Evolutionary conservation across 2,113 vertebrate genomes (phyloP).

Genomic region (Cercopithecus mona): DNA sequence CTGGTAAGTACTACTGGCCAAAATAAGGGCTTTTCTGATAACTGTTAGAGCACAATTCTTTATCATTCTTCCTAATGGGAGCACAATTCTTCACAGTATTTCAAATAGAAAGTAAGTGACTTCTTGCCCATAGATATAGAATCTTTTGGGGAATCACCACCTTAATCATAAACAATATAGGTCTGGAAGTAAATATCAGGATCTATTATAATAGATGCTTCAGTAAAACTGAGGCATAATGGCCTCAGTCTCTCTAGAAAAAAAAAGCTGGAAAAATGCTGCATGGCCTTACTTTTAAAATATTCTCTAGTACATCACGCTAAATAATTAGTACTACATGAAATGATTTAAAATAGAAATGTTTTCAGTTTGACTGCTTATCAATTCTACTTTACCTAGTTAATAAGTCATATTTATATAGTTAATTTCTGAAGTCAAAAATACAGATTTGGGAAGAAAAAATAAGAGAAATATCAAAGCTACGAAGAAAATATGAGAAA

Average conservation of each 20-base stretch:
- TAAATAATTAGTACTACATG: background rate
- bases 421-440: background rate
- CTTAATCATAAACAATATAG: background rate
- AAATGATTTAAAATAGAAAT: constrained; percentile 38
- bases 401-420: background rate
- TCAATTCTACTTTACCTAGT: background rate
- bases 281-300: background rate
- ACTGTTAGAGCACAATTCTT: background rate
- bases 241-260: background rate
- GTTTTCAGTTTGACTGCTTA: background rate
- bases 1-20: background rate
- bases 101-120: background rate
- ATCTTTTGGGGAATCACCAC: background rate
- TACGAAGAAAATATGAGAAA: constrained; percentile 39
- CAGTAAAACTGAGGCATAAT: background rate
- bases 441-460: constrained; percentile 25
- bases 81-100: background rate
- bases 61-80: background rate
- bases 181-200: background rate
- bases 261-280: background rate
- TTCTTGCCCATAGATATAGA: background rate
- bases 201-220: background rate
- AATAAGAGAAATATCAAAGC: background rate
- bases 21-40: constrained; percentile 2
- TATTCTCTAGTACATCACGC: background rate